Base-by-base conservation (phyloP, 2,888 invertebrate genomes). In the Digitonthophagus gazella region DNA sequence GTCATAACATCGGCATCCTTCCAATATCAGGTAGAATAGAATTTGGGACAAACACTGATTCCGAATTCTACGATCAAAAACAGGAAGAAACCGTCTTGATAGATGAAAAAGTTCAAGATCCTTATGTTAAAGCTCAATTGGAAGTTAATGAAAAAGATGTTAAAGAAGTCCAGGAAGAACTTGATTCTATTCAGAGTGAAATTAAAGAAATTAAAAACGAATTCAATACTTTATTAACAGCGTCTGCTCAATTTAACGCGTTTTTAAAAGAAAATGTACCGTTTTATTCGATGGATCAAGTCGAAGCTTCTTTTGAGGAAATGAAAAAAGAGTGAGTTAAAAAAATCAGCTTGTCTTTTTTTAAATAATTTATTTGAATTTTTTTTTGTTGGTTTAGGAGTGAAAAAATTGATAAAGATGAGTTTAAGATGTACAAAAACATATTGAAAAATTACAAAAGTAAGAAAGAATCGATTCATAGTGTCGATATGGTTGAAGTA, bases 251-350 rank as follows among this genome's bases (percentile, higher is more conserved):
- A 63, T 81, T 81, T 73, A 78, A 80, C 0, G 75, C 77, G 73
- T 81, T 80, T 71, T 70, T 81, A 15, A 75, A 78, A 68, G 74
- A 76, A 20, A 80, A 81, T 72, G 80, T 80, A 0, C 78, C 80
- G 18, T 74, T 79, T 1, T 74, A 78, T 0, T 78, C 77, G 66
- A 80, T 76, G 67, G 80, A 81, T 74, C 73, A 78, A 1, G 80
- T 80, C 68, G 75, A 76, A 65, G 74, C 71, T 19, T 81, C 80
- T 58, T 75, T 81, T 54, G 73, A 79, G 58, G 76, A 80, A 71
- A 72, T 80, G 15, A 77, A 80, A 19, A 70, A 74, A 20, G 75
- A 76, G 80, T 80, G 76, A 66, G 64, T 66, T 16, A 15, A 58
- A 58, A 15, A 58, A 1, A 11, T 1, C 6, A 44, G n/a, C n/a